A percentile compares a stretch with the other conserved stretches of the same genome.
phyloP scores from a whole-genome alignment of 1,140 invertebrate species.

The Bombus pyrosoma region DNA sequence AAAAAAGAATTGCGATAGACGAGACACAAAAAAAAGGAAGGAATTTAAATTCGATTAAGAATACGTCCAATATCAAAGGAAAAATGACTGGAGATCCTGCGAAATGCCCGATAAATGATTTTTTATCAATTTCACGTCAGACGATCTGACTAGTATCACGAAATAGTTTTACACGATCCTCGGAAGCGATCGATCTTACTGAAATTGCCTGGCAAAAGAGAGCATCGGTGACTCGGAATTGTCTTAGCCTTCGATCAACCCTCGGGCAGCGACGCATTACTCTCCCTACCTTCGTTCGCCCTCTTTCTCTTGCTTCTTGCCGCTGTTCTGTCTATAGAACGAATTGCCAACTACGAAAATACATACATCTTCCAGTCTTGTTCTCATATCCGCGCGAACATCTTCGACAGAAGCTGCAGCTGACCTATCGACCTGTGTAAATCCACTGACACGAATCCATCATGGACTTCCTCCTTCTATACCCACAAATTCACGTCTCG shows the following conservation, averaged over 20 bases:
- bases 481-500: neutral
- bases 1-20: no score
- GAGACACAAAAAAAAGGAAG: no score
- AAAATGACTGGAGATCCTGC: neutral
- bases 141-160: neutral
- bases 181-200: slow-evolving; percentile 55
- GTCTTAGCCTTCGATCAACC: slow-evolving; percentile 48
- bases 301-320: neutral
- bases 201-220: slow-evolving; percentile 49
- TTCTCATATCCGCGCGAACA: neutral
- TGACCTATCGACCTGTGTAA: slow-evolving; percentile 26
- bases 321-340: neutral
- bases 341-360: slow-evolving; percentile 28
- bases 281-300: neutral
- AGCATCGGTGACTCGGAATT: slow-evolving; percentile 42
- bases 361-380: slow-evolving; percentile 41
- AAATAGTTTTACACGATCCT: slow-evolving; percentile 60
- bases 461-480: no score
- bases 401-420: neutral
- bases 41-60: no score
- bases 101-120: slow-evolving; percentile 33
- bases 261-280: neutral
- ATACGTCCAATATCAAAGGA: neutral
- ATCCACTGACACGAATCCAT: slow-evolving; percentile 3
- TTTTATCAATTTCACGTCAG: slow-evolving; percentile 57